Evolutionary conservation across 2,888 invertebrate species (phyloP).

Genomic region (Scaptomyza reducta): DNA sequence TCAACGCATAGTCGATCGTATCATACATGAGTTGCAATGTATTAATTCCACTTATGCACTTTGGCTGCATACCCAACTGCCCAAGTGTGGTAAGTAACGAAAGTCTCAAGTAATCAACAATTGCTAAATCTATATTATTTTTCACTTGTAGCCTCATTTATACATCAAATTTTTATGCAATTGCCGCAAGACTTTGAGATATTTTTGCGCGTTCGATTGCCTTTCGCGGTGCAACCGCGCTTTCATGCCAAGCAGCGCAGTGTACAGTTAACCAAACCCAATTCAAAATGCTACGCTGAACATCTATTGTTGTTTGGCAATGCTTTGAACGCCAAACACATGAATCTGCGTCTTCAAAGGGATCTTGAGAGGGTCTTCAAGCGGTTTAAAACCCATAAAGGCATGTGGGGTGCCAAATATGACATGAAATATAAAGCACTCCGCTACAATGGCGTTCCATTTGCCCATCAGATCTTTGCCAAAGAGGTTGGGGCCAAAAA

Average conservation of each 20-base stretch:
- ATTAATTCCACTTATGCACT: not conserved
- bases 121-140: not conserved
- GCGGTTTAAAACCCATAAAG: not conserved
- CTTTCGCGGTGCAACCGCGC: constrained; percentile 16
- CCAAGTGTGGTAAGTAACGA: constrained; percentile 29
- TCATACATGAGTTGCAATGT: not conserved
- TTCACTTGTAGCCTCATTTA: constrained; percentile 30
- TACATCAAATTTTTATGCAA: constrained; percentile 29
- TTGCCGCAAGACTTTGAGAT: constrained; percentile 51
- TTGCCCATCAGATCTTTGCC: constrained; percentile 43
- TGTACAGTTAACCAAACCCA: constrained; percentile 22
- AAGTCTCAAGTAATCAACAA: not conserved
- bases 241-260: constrained; percentile 28
- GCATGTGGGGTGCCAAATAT: constrained; percentile 15
- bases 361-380: constrained; percentile 28
- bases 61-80: constrained; percentile 16
- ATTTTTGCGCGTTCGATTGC: constrained; percentile 52
- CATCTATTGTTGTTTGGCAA: constrained; percentile 56
- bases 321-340: constrained; percentile 29
- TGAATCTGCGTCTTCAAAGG: constrained; percentile 38
- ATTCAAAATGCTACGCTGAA: not conserved
- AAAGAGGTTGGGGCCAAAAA: not conserved
- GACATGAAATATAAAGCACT: constrained; percentile 33
- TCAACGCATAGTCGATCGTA: accelerated
- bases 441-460: constrained; percentile 28